Conservation (phyloP, 2,797 vertebrate genomes). For the Rhabdophis nuchalis region DNA sequence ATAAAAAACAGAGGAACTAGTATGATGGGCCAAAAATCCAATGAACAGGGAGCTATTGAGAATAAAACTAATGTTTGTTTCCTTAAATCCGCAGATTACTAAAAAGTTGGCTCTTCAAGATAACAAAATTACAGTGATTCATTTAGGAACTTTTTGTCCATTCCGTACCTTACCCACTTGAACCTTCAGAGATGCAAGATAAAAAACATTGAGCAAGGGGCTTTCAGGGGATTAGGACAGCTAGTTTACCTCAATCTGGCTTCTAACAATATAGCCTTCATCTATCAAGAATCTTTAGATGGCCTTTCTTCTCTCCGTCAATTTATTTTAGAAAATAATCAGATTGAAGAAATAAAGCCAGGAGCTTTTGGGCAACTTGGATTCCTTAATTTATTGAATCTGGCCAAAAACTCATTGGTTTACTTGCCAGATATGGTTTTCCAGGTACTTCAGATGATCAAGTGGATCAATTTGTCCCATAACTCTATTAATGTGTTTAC, state of each 20-base stretch:
- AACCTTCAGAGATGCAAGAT: conserved; percentile 82
- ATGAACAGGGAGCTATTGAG: not conserved
- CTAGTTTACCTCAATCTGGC: conserved; percentile 87
- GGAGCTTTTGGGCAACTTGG: conserved; percentile 87
- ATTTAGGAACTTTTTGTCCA: conserved; percentile 75
- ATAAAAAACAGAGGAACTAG: not conserved
- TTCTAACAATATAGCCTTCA: conserved; percentile 79
- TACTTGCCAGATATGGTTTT: conserved; percentile 93
- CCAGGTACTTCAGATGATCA: conserved; percentile 87
- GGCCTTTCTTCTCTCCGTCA: conserved; percentile 85
- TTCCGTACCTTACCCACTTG: conserved; percentile 85
- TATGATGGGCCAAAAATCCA: not conserved
- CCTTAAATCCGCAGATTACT: conserved; percentile 73
- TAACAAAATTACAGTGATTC: conserved; percentile 78
- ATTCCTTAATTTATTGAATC: conserved; percentile 81
- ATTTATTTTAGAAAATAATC: conserved; percentile 82
- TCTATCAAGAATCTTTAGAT: conserved; percentile 92
- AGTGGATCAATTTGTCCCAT: conserved; percentile 86
- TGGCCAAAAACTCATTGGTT: conserved; percentile 85
- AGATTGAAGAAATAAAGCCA: conserved; percentile 86
- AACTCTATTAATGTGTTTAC: conserved; percentile 88
- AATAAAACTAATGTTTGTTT: not conserved
- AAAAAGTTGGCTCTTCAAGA: conserved; percentile 83
- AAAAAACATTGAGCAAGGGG: conserved; percentile 83
- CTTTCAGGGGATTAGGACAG: conserved; percentile 86